These are phyloP conservation scores for Rapana venosa DNA, from an alignment of 2,888 invertebrate species.

Conservation along the genomic window DNA sequence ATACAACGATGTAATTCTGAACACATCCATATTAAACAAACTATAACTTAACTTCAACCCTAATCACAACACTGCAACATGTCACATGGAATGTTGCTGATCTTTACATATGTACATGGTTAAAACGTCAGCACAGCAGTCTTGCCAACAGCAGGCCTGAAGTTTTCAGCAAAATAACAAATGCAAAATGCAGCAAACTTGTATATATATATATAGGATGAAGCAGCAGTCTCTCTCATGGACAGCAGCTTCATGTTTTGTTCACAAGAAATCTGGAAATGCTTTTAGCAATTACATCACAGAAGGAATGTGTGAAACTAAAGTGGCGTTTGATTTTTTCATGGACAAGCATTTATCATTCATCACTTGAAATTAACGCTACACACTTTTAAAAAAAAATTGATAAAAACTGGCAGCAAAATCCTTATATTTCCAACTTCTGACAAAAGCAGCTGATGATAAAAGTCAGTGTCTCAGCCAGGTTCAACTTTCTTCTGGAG, in stretches of 20 bases:
- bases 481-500: no score
- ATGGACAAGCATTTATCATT: no score
- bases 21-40: not conserved
- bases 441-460: no score
- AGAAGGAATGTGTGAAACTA: not conserved
- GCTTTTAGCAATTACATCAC: not conserved
- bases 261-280: not conserved
- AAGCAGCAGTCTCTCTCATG: not conserved
- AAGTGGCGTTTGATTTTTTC: not conserved
- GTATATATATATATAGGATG: not conserved
- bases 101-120: not conserved
- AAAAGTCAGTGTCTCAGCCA: no score
- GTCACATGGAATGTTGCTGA: not conserved
- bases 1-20: not conserved
- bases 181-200: not conserved
- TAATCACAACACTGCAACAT: not conserved
- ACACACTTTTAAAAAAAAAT: no score
- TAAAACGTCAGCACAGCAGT: not conserved
- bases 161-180: not conserved
- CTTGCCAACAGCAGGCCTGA: not conserved
- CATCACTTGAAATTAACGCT: no score
- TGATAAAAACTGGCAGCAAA: no score
- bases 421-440: no score
- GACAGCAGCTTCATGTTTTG: not conserved
- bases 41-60: not conserved